Base-by-base conservation (phyloP, 2,113 vertebrate species). In the Poeciliopsis prolifica region DNA sequence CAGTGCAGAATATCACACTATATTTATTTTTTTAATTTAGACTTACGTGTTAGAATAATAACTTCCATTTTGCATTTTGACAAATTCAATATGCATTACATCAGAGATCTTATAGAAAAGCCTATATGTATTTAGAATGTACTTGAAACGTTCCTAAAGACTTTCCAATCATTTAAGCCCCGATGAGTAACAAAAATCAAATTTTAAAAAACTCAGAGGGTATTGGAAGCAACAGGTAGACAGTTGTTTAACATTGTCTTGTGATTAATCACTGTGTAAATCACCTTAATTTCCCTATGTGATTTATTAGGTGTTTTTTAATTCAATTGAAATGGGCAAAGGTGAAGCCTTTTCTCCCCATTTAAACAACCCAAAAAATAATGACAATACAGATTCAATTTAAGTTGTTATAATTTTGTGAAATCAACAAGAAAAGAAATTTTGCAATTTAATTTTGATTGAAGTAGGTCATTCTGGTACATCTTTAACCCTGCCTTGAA, bases 1-100 rank as follows among this genome's bases (percentile, higher is more conserved):
- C 30, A 72, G 40, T 69, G 61, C 51, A 74, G 58, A 82, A 31
- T 58, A 42, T 37, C 72, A 70, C 70, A 86, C 78, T 74, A 83
- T 80, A 74, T 78, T 77, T 61, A 58, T 80, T 75, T 72, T 44
- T 73, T 74, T 75, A 24, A 24, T 58, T 58, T 58, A 58, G 24
- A 58, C 0, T n/a, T 48, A 48, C 6, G 24, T 24, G 9, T n/a
- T 58, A n/a, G 19, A 9, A 58, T 37, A 11, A 24, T 67, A 61
- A 51, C 48, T 58, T 28, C 48, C 19, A 35, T 22, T 64, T 26
- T 79, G n/a, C 44, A 80, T 74, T 80, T 83, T 74, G 9, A 64
- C n/a, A 74, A 51, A 22, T 26, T 73, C 71, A 65, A 70, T 54
- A 30, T 64, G 60, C 68, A 78, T 61, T 28, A 35, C 62, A 65